Evolutionary conservation across 2,888 invertebrate genomes (phyloP).

Genomic region (Metopia argyrocephala): DNA sequence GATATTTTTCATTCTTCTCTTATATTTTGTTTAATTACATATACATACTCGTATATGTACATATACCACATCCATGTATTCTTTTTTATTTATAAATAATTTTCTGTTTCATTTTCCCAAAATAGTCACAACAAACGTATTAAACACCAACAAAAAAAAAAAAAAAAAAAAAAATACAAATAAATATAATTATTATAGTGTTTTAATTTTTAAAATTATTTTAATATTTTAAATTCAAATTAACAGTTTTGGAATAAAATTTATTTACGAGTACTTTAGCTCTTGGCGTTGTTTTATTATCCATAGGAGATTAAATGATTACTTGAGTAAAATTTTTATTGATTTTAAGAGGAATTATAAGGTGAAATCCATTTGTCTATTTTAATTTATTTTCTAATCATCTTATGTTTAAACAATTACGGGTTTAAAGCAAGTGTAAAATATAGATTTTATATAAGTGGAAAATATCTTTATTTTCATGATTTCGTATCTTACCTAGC

Average conservation of each 20-base stretch:
- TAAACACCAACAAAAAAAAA: slow-evolving; percentile 1
- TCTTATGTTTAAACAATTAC: too few relatives aligned
- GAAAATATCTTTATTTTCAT: too few relatives aligned
- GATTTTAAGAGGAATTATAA: slow-evolving; percentile 36
- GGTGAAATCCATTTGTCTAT: neutral
- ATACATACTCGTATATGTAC: too few relatives aligned
- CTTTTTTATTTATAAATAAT: slow-evolving; percentile 52
- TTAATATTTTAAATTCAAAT: slow-evolving; percentile 29
- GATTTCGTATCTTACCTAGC: too few relatives aligned
- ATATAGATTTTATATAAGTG: too few relatives aligned
- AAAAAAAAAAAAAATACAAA: neutral
- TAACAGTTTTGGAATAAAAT: slow-evolving; percentile 1
- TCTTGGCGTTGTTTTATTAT: neutral
- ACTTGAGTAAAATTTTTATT: neutral
- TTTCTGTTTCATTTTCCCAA: slow-evolving; percentile 60
- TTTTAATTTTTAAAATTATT: slow-evolving; percentile 11
- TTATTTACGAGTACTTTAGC: neutral
- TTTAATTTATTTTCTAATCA: too few relatives aligned
- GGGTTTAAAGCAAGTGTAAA: too few relatives aligned
- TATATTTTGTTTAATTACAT: neutral
- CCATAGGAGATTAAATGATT: neutral
- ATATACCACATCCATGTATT: too few relatives aligned
- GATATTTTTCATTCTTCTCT: neutral
- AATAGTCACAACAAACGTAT: slow-evolving; percentile 59
- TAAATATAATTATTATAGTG: slow-evolving; percentile 8